Conservation (phyloP, 2,797 vertebrate species). For the Sphenodon punctatus region DNA sequence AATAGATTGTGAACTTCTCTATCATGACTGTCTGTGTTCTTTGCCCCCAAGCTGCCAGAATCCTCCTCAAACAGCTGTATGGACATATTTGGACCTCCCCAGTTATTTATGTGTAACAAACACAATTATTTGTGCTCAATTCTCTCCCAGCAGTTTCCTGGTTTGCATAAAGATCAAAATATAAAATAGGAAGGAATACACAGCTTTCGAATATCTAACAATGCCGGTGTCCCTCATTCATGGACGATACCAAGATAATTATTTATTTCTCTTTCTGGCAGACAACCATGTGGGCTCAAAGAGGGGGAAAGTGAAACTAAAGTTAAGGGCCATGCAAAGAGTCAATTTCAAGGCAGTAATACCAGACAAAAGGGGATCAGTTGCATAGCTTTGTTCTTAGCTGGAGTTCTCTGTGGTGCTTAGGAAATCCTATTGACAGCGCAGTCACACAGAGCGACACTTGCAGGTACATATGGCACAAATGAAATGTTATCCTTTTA, state of each 20-base stretch:
- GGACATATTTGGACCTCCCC: not conserved
- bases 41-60: not conserved
- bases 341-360: conserved; percentile 3
- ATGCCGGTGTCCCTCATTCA: not conserved
- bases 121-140: not conserved
- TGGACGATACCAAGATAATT: not conserved
- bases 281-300: not conserved
- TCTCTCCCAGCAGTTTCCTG: not conserved
- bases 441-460: conserved; percentile 31
- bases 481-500: conserved; percentile 5
- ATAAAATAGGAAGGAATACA: too few species aligned
- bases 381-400: conserved; percentile 28
- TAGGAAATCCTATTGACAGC: conserved; percentile 19
- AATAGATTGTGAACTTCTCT: not conserved
- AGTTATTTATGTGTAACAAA: not conserved
- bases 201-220: not conserved
- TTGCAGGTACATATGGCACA: not conserved
- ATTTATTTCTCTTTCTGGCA: not conserved
- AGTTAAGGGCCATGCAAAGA: not conserved
- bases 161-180: too few species aligned
- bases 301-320: not conserved
- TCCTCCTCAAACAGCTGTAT: not conserved
- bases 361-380: conserved; percentile 25
- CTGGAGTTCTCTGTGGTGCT: not conserved
- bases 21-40: not conserved